Conservation (phyloP, 2,888 invertebrate genomes). For the Erebia ligea region DNA sequence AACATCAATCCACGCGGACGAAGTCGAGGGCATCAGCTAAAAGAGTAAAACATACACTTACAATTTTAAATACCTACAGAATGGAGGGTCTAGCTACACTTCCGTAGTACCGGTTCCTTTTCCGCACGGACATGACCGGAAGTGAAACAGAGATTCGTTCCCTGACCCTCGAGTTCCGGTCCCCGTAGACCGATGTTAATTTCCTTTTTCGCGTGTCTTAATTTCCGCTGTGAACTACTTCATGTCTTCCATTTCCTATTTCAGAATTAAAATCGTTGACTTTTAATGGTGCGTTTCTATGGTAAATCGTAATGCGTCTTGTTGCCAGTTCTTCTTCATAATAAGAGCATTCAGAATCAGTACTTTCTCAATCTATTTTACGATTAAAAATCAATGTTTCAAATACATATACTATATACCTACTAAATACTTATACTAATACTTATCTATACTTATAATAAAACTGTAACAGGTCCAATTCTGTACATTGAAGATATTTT, state of each 20-base stretch:
- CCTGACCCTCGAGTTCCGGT: conserved; percentile 64
- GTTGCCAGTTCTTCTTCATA: too few relatives aligned
- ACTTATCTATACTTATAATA: too few relatives aligned
- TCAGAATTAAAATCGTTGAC: conserved; percentile 38
- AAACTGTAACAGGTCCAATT: too few relatives aligned
- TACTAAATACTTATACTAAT: too few relatives aligned
- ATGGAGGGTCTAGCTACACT: conserved; percentile 37
- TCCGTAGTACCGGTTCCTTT: conserved; percentile 53
- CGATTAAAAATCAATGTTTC: too few relatives aligned
- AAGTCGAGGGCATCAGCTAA: too few relatives aligned
- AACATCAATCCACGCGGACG: too few relatives aligned
- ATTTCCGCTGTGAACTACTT: conserved; percentile 65
- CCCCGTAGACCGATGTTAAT: conserved; percentile 70
- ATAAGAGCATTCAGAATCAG: too few relatives aligned
- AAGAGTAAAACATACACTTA: not conserved
- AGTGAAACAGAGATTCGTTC: conserved; percentile 67
- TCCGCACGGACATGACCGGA: conserved; percentile 64
- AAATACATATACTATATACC: too few relatives aligned
- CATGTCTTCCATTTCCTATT: conserved; percentile 57
- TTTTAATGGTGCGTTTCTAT: not conserved
- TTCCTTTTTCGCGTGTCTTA: conserved; percentile 80
- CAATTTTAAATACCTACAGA: not conserved
- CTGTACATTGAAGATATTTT: too few relatives aligned
- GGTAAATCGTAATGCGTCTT: not conserved
- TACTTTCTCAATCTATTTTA: too few relatives aligned